phyloP scores from a whole-genome alignment of 2,888 invertebrate genomes.

The Lypha dubia region DNA sequence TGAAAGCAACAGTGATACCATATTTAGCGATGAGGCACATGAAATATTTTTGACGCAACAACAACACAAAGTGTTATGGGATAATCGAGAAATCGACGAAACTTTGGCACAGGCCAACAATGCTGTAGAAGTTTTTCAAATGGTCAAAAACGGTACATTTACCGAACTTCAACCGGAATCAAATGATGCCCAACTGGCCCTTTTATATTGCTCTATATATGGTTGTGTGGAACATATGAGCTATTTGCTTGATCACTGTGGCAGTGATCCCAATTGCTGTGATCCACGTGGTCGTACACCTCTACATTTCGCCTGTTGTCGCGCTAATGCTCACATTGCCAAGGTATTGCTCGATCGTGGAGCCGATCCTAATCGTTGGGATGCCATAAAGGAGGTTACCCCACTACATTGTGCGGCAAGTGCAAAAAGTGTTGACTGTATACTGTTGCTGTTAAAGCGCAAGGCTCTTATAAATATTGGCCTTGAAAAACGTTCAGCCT shows the following conservation, averaged over 20 bases:
- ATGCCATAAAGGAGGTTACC: constrained; percentile 87
- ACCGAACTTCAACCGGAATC: constrained; percentile 79
- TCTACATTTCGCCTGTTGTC: constrained; percentile 91
- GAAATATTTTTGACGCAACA: constrained; percentile 80
- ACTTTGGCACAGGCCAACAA: constrained; percentile 77
- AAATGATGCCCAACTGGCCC: constrained; percentile 80
- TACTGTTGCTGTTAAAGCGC: constrained; percentile 86
- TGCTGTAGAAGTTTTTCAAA: constrained; percentile 76
- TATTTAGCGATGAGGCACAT: constrained; percentile 80
- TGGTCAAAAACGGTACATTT: constrained; percentile 76
- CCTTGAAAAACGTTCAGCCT: constrained; percentile 87
- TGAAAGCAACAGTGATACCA: constrained; percentile 80
- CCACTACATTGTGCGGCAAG: constrained; percentile 91
- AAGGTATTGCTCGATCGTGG: constrained; percentile 88
- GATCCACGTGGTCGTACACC: constrained; percentile 89
- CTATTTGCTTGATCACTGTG: constrained; percentile 78
- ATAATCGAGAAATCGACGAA: constrained; percentile 80
- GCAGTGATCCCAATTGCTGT: constrained; percentile 86
- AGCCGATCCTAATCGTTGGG: constrained; percentile 90
- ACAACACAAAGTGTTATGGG: constrained; percentile 81
- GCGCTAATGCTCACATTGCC: constrained; percentile 89
- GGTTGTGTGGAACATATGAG: constrained; percentile 79
- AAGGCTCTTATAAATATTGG: constrained; percentile 93
- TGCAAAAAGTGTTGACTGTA: constrained; percentile 82
- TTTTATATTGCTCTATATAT: constrained; percentile 80